Conservation (phyloP, 2,797 vertebrate species). For the Oceanodroma leucorhoa region DNA sequence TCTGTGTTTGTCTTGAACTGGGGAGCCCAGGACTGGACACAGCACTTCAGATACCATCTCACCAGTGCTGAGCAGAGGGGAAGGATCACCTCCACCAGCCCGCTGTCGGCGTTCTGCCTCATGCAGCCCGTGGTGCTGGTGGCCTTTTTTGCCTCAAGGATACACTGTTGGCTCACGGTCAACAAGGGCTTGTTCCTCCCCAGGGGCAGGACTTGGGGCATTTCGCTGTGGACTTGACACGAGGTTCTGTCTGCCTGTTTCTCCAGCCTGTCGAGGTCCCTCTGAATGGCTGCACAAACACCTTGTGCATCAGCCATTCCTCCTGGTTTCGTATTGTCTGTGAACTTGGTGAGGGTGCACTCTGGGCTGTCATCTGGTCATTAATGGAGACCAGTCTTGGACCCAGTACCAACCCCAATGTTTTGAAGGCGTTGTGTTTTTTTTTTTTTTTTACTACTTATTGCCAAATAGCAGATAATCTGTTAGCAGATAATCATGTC, state of each 20-base stretch:
- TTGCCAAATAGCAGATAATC: background rate
- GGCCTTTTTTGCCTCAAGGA: background rate
- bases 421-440: background rate
- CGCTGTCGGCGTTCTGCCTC: accelerated
- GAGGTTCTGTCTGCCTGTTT: background rate
- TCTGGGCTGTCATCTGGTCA: background rate
- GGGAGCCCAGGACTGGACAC: background rate
- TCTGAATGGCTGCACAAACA: background rate
- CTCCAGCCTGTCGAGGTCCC: background rate
- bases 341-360: background rate
- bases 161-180: background rate
- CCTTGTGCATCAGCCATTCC: background rate
- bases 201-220: background rate
- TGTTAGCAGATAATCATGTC: background rate
- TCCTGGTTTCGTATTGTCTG: background rate
- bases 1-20: background rate
- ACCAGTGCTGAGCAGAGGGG: background rate
- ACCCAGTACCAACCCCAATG: background rate
- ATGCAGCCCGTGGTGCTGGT: background rate
- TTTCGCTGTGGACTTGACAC: background rate
- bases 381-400: background rate
- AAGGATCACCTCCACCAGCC: background rate
- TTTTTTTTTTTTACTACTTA: background rate
- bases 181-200: background rate
- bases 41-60: background rate